Evolutionary conservation across 2,113 vertebrate genomes (phyloP), one percentile per base, ranked within the genome.

Genomic region (Copsychus sechellarum): DNA sequence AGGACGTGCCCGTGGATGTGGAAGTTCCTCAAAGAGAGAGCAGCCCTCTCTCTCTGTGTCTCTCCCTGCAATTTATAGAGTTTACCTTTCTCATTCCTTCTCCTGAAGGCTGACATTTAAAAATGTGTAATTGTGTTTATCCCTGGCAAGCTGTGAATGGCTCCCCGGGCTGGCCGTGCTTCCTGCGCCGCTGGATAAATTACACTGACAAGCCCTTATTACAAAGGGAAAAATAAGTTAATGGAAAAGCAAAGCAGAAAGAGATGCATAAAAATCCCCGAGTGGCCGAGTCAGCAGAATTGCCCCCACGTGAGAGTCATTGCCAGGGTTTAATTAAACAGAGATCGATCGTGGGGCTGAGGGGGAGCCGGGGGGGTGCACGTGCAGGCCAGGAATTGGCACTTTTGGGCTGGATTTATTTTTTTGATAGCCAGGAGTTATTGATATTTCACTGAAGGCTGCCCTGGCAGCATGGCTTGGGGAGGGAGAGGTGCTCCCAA

Each of bases 151-250:
- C 96, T 86, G 95, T 83, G 94, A 97, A 94, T 91, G 96, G 95
- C 89, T 95, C 95, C 92, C 96, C 28, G 77, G 91, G 93, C 95
- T 96, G 94, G 94, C 94, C 64, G 29, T 84, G 74, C 96, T 96
- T 96, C 92, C 94, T 70, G 95, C 84, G 28, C 89, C 24, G 43
- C 95, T 93, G 81, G 86, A 96, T 96, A 92, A 97, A 96, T 97
- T 96, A 95, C 87, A 91, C 86, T 97, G 96, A 95, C 96, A 97
- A 95, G 94, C 84, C 94, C 95, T 96, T 96, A 96, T 95, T 96
- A 97, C 96, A 97, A 96, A 97, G 91, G 96, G 93, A 94, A 97
- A 96, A 97, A 96, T 96, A 95, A 97, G 96, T 96, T 96, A 97
- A 96, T 96, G 96, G 96, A 94, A 96, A 97, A 95, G 88, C 95